phyloP scores from a whole-genome alignment of 1,140 invertebrate genomes.

The Zaprionus capensis region DNA sequence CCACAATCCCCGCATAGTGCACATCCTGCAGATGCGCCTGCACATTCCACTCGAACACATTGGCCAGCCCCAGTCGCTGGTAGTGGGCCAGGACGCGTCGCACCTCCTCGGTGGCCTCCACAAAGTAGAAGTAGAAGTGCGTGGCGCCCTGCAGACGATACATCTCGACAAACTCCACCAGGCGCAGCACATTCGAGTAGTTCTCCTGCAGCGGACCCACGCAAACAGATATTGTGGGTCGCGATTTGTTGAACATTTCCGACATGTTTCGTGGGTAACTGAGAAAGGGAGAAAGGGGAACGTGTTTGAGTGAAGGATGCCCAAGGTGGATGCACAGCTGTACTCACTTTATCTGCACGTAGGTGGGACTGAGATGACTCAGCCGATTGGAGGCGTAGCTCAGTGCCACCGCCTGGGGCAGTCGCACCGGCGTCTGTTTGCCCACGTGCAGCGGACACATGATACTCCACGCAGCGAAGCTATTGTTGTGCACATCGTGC shows the following conservation, averaged over 20 bases:
- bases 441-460: conserved; percentile 70
- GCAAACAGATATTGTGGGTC: conserved; percentile 86
- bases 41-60: conserved; percentile 87
- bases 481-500: conserved; percentile 76
- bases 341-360: conserved; percentile 71
- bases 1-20: conserved; percentile 87
- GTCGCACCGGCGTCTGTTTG: conserved; percentile 30
- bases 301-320: neutral
- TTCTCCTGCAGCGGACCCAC: conserved; percentile 88
- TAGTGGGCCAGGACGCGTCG: conserved; percentile 85
- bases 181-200: conserved; percentile 85
- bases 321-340: neutral
- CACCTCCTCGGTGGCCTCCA: conserved; percentile 86
- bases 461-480: conserved; percentile 74
- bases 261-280: conserved; percentile 78
- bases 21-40: conserved; percentile 84
- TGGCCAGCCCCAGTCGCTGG: conserved; percentile 83
- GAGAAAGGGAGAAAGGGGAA: neutral
- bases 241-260: conserved; percentile 60
- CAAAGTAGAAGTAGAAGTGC: conserved; percentile 88
- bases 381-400: conserved; percentile 68
- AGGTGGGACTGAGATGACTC: conserved; percentile 73
- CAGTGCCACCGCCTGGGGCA: conserved; percentile 73
- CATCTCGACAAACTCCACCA: conserved; percentile 89
- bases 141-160: conserved; percentile 88